phyloP scores from a whole-genome alignment of 2,888 invertebrate species.

The Lepidonotus clava region DNA sequence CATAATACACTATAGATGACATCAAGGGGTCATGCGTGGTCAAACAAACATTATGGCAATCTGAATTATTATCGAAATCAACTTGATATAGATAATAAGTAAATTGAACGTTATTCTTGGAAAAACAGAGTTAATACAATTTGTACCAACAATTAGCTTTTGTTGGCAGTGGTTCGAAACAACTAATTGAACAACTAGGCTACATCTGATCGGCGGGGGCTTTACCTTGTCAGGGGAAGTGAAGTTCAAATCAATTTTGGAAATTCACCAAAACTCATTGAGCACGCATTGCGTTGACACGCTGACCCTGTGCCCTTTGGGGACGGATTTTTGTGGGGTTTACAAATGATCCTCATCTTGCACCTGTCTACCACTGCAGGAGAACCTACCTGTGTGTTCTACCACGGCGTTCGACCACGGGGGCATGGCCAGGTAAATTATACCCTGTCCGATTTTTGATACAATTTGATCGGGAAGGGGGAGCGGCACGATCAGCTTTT shows the following conservation, averaged over 20 bases:
- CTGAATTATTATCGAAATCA: too few species aligned
- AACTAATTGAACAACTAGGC: neutral
- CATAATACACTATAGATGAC: too few species aligned
- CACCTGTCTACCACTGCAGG: neutral
- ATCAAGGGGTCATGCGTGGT: too few species aligned
- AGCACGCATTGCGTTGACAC: neutral
- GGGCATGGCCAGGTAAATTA: neutral
- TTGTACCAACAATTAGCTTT: too few species aligned
- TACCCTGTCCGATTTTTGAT: neutral
- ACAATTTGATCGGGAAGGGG: neutral
- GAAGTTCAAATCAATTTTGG: neutral
- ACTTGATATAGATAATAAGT: too few species aligned
- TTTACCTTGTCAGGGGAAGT: neutral
- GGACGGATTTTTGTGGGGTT: neutral
- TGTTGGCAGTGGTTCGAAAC: too few species aligned
- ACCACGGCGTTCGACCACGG: neutral
- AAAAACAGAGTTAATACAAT: too few species aligned
- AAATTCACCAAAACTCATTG: neutral
- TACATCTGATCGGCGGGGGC: neutral
- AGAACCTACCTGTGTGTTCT: neutral
- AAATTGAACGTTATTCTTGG: too few species aligned
- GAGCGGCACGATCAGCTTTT: neutral
- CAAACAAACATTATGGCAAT: too few species aligned
- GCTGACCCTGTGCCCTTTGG: neutral
- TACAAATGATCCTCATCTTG: constrained; percentile 8